Conservation (phyloP, 2,113 vertebrate species). For the Mormoops blainvillei region DNA sequence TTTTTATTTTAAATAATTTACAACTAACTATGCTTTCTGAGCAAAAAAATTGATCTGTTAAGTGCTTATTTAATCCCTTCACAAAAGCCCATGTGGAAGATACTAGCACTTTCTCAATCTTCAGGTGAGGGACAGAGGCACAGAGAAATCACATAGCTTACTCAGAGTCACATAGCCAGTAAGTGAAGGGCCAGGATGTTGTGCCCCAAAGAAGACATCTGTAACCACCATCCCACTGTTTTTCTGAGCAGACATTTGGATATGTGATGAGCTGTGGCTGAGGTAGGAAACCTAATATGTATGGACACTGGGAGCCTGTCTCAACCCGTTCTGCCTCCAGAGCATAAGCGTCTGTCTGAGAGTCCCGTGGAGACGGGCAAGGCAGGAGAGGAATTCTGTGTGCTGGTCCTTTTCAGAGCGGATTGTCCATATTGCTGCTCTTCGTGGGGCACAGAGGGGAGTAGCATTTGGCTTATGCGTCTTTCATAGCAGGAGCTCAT, state of each 20-base stretch:
- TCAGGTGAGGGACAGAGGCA: neutral
- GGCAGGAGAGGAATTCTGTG: neutral
- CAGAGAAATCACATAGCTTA: neutral
- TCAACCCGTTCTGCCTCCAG: neutral
- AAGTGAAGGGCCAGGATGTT: neutral
- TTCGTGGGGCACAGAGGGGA: neutral
- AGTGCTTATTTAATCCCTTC: neutral
- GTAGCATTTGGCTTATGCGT: neutral
- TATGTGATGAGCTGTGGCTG: neutral
- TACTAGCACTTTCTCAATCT: neutral
- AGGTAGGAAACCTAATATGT: neutral
- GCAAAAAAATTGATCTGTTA: neutral
- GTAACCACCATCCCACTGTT: neutral
- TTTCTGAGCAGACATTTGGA: neutral
- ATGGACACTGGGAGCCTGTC: neutral
- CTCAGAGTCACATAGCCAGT: neutral
- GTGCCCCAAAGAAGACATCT: neutral
- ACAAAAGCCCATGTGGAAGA: neutral
- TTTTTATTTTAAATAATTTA: slow-evolving; percentile 18
- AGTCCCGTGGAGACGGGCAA: accelerated
- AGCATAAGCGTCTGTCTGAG: neutral
- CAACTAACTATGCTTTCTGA: neutral
- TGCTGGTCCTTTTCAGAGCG: neutral
- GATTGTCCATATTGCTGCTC: neutral
- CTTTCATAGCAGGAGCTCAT: neutral